Evolutionary conservation across 2,797 vertebrate species (phyloP), one percentile per base, ranked within the genome.

Genomic region (Poeciliopsis infans): DNA sequence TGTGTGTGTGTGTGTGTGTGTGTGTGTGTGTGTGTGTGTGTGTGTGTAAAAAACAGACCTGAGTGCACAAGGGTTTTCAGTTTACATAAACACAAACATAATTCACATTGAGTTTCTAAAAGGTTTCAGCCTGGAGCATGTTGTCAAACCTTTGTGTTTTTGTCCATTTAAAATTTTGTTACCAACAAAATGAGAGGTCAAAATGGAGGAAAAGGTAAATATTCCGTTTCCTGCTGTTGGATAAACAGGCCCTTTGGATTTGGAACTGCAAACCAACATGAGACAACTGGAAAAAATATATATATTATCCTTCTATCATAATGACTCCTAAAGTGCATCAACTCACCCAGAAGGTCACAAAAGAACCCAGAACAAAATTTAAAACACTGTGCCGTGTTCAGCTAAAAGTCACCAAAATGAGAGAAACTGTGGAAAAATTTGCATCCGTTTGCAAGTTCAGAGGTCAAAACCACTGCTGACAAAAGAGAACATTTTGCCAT

Each of bases 1-100:
- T 2, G 1, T 8, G 20, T 49, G 7, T 1, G 8, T 2, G 1
- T 23, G 20, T 49, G 7, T 1, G 8, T 2, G 1, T 23, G 20
- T 49, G 7, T 1, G 8, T 1, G 1, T 23, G 20, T 49, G 7
- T 31, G 20, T 2, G 5, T 47, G 49, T 2, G 5, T 49, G 16
- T 49, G 10, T 25, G 53, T 25, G 11, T 57, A 57, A 57, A 57
- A 57, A 13, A n/a, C 53, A 57, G 25, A 25, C 8, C 3, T 11
- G 23, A 5, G 53, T 57, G 53, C 11, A 28, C 53, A 57, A 28
- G 25, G 10, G 5, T 59, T 33, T 59, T 59, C 1, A 1, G 57
- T 59, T 59, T 53, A 25, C 16, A 20, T 55, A 25, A 25, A 57
- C 11, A 61, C 5, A 0, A 31, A 15, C 57, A 33, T 61, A 28